Conservation (phyloP, 2,888 invertebrate species). For the Atherix ibis region DNA sequence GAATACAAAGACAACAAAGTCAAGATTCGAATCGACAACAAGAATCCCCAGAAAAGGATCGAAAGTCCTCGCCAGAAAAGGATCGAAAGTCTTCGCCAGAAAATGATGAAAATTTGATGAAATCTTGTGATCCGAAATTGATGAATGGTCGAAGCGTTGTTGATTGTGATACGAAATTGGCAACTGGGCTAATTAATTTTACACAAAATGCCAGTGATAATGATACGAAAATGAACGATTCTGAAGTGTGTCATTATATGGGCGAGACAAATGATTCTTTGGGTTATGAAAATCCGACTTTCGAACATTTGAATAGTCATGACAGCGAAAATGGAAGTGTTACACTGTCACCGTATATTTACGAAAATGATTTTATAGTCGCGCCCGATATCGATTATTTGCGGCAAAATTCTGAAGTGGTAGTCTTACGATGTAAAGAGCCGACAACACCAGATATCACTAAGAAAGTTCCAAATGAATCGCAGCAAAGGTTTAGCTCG, state of each 20-base stretch:
- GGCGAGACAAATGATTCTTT: slow-evolving; percentile 31
- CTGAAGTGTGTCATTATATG: slow-evolving; percentile 29
- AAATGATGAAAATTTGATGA: no score
- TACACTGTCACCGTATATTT: slow-evolving; percentile 14
- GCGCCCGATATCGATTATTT: slow-evolving; percentile 30
- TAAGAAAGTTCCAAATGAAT: slow-evolving; percentile 12
- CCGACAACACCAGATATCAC: slow-evolving; percentile 7
- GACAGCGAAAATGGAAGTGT: neutral
- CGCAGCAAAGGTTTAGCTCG: slow-evolving; percentile 32
- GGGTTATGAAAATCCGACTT: slow-evolving; percentile 31
- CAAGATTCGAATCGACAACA: slow-evolving; percentile 4
- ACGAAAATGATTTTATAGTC: slow-evolving; percentile 28
- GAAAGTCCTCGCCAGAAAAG: no score
- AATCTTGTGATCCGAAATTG: neutral
- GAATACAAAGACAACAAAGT: slow-evolving; percentile 5
- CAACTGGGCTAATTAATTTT: slow-evolving; percentile 18
- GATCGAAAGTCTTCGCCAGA: no score
- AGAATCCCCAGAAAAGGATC: slow-evolving; percentile 2
- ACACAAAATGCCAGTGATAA: slow-evolving; percentile 14
- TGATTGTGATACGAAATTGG: slow-evolving; percentile 15
- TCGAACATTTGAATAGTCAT: slow-evolving; percentile 24
- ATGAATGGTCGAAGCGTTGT: slow-evolving; percentile 4
- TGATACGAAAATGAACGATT: slow-evolving; percentile 19
- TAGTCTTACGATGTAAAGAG: slow-evolving; percentile 29
- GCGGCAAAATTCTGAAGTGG: slow-evolving; percentile 31